phyloP scores from a whole-genome alignment of 2,888 invertebrate genomes.

The Lasioglossum zephyrum region DNA sequence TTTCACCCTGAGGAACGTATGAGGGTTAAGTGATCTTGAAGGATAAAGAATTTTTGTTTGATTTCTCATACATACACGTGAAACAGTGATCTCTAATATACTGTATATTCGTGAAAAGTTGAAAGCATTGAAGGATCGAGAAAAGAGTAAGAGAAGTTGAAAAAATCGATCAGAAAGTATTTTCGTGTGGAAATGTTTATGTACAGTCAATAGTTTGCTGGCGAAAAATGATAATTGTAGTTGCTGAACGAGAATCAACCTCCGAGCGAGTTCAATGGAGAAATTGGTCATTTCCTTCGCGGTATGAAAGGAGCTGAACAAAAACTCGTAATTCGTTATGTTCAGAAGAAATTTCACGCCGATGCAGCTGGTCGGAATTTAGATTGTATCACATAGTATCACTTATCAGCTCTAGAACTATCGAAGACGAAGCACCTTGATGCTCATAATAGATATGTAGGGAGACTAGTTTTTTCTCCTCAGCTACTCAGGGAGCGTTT shows the following conservation, averaged over 20 bases:
- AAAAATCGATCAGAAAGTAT: not conserved
- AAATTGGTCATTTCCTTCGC: not conserved
- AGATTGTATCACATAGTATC: constrained; percentile 19
- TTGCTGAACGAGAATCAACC: not conserved
- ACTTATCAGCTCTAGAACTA: constrained; percentile 18
- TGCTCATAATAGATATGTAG: constrained; percentile 19
- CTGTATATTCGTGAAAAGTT: too few relatives aligned
- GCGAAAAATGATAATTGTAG: not conserved
- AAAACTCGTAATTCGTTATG: constrained; percentile 3
- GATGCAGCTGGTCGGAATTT: constrained; percentile 7
- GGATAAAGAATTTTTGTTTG: too few relatives aligned
- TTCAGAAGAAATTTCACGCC: not conserved
- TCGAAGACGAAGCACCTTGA: constrained; percentile 18
- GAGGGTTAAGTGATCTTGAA: too few relatives aligned
- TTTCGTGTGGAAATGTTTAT: not conserved
- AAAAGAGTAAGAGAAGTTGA: too few relatives aligned
- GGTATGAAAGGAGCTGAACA: not conserved
- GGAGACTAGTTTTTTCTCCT: not conserved
- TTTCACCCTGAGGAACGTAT: too few relatives aligned
- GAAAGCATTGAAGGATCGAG: too few relatives aligned
- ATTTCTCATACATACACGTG: too few relatives aligned
- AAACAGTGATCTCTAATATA: too few relatives aligned
- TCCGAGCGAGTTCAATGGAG: not conserved
- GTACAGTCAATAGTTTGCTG: not conserved
- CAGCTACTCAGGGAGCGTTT: constrained; percentile 7